Evolutionary conservation across 2,113 vertebrate genomes (phyloP).

Genomic region (Brienomyrus longianalis): DNA sequence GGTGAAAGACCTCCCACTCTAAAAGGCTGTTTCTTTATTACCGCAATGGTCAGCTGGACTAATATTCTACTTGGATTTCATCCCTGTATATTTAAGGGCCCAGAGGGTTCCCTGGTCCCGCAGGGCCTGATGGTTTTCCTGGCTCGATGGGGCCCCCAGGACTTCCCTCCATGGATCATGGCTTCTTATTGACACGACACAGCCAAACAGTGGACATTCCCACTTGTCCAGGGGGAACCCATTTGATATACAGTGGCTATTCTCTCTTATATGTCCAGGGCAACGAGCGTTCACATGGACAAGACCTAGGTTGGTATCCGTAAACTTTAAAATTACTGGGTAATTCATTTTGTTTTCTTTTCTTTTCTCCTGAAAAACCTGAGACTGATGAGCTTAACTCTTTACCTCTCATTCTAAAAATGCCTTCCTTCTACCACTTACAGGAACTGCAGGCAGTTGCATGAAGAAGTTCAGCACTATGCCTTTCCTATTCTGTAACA

Average conservation of each 20-base stretch:
- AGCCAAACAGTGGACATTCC: slow-evolving; percentile 83
- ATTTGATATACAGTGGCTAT: slow-evolving; percentile 82
- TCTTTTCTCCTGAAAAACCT: neutral
- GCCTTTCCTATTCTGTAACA: slow-evolving; percentile 98
- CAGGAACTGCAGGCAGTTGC: slow-evolving; percentile 94
- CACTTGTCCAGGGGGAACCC: slow-evolving; percentile 74
- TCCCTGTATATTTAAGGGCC: slow-evolving; percentile 62
- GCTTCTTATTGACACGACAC: slow-evolving; percentile 92
- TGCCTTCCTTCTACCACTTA: neutral
- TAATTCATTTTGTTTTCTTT: neutral
- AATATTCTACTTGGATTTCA: neutral
- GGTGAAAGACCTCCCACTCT: slow-evolving; percentile 52
- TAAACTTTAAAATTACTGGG: neutral
- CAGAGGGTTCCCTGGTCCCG: slow-evolving; percentile 80
- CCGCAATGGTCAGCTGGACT: neutral
- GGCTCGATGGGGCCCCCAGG: slow-evolving; percentile 83
- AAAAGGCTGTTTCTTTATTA: neutral
- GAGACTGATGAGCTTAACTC: neutral
- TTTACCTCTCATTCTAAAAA: neutral
- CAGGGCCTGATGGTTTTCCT: slow-evolving; percentile 82
- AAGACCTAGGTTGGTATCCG: slow-evolving; percentile 77
- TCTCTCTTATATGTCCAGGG: slow-evolving; percentile 93
- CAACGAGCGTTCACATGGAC: slow-evolving; percentile 89
- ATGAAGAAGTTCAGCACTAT: slow-evolving; percentile 95
- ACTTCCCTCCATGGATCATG: slow-evolving; percentile 84